These are phyloP conservation scores for Ennomos fuscantarius DNA, from an alignment of 2,888 invertebrate species.

Conservation along the genomic window DNA sequence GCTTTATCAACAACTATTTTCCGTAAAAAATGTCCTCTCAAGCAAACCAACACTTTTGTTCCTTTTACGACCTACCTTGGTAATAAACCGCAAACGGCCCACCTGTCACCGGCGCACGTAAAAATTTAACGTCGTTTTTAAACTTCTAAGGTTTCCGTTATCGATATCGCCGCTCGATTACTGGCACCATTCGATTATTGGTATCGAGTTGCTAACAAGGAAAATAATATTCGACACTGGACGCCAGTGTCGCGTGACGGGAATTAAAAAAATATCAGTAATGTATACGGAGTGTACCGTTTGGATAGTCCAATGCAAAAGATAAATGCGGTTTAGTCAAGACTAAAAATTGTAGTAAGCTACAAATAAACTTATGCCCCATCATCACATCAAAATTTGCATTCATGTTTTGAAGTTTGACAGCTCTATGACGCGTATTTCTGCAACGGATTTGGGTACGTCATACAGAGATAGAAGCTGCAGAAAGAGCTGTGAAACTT, in stretches of 20 bases:
- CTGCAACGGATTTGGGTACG: too few relatives aligned
- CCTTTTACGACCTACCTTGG: constrained; percentile 14
- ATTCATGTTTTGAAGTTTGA: too few relatives aligned
- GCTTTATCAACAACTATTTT: background rate
- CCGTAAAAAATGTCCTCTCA: background rate
- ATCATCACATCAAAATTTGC: too few relatives aligned
- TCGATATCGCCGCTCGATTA: constrained; percentile 55
- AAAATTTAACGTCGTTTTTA: constrained; percentile 60
- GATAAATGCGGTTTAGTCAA: constrained; percentile 8
- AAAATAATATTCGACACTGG: constrained; percentile 79
- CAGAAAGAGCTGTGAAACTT: too few relatives aligned
- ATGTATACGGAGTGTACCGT: constrained; percentile 55
- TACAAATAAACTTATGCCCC: too few relatives aligned
- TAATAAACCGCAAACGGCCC: constrained; percentile 37
- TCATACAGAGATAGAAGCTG: too few relatives aligned
- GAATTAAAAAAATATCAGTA: constrained; percentile 62
- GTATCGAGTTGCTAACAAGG: constrained; percentile 75
- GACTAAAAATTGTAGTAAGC: too few relatives aligned
- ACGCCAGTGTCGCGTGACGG: constrained; percentile 70
- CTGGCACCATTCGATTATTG: constrained; percentile 58
- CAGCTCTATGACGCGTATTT: too few relatives aligned
- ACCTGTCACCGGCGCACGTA: constrained; percentile 53
- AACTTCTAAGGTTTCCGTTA: constrained; percentile 74
- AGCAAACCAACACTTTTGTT: constrained; percentile 14
- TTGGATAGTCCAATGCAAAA: constrained; percentile 32